These are phyloP conservation scores for Fregata magnificens DNA, from an alignment of 2,113 vertebrate genomes.

Conservation along the genomic window DNA sequence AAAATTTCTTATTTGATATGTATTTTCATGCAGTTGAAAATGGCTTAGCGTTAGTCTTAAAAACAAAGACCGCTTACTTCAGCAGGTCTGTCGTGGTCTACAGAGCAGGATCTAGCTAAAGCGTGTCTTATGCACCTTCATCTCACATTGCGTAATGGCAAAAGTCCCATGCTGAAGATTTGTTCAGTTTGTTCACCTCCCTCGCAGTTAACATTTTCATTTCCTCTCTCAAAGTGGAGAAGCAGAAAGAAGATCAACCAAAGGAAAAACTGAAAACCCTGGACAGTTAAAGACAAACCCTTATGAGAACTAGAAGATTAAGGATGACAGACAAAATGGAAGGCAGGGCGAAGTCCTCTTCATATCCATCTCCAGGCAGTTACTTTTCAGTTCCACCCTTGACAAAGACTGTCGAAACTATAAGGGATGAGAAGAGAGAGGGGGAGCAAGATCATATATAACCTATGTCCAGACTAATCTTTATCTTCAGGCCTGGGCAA, in stretches of 20 bases:
- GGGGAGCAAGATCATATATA: background rate
- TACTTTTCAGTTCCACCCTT: background rate
- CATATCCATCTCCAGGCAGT: background rate
- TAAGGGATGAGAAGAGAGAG: background rate
- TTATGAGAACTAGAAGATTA: background rate
- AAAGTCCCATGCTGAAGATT: background rate
- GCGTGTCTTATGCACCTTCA: background rate
- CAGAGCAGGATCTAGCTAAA: background rate
- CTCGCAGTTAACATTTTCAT: background rate
- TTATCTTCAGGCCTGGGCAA: background rate
- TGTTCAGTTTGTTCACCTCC: background rate
- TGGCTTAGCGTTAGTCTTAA: background rate
- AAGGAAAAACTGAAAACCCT: background rate
- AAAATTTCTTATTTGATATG: rapidly evolving
- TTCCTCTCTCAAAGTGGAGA: background rate
- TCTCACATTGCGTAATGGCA: background rate
- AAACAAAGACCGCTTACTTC: background rate
- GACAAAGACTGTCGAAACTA: background rate
- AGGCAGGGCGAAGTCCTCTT: background rate
- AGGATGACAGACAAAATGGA: background rate
- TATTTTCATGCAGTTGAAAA: background rate
- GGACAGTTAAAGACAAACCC: background rate
- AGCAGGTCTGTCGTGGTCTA: background rate
- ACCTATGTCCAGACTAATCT: background rate
- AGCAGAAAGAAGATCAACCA: background rate